Conservation (phyloP, 2,113 vertebrate genomes). For the Terrapene triunguis region DNA sequence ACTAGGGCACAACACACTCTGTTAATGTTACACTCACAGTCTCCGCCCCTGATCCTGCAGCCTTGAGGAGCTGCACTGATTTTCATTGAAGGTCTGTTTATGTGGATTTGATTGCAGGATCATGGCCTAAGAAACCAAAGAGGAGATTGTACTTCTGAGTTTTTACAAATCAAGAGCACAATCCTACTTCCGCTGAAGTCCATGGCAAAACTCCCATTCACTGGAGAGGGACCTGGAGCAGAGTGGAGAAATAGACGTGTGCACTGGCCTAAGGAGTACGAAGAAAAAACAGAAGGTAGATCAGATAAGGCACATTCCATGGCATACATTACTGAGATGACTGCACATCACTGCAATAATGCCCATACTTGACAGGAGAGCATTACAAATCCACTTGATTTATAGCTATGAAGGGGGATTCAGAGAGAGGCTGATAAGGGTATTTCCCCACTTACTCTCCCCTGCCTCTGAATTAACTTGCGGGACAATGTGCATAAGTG, state of each 20-base stretch:
- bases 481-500: constrained; percentile 42
- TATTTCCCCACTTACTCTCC: background rate
- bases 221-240: background rate
- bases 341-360: background rate
- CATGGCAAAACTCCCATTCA: background rate
- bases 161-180: background rate
- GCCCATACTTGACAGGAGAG: constrained; percentile 53
- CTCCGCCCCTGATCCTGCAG: background rate
- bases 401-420: background rate
- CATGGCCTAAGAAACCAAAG: background rate
- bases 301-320: constrained; percentile 67
- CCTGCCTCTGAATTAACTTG: background rate
- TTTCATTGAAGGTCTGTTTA: background rate
- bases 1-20: background rate
- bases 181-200: background rate
- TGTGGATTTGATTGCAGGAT: background rate
- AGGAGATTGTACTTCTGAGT: background rate
- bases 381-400: constrained; percentile 56
- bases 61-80: background rate
- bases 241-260: background rate
- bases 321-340: constrained; percentile 5
- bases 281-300: background rate
- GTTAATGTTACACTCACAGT: background rate
- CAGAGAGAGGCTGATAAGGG: constrained; percentile 5
- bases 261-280: background rate